Evolutionary conservation across 2,113 vertebrate species (phyloP), one percentile per base, ranked within the genome.

Genomic region (Dipodomys stephensi): DNA sequence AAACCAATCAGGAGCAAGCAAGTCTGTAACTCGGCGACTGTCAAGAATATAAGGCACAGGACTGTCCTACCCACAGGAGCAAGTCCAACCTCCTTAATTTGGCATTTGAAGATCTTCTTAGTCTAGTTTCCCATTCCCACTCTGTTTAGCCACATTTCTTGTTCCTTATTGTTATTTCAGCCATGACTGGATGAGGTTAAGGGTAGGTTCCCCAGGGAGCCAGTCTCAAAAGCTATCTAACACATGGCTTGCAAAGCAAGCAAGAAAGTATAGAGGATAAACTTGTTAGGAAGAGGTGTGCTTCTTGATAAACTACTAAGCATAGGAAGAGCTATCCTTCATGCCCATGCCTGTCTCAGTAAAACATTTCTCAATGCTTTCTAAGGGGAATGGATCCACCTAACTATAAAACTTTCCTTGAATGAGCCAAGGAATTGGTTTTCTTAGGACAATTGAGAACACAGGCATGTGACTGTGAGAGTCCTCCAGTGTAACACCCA

Each of bases 301-400:
- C 35, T 57, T 18, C 27, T 44, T 57, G 49, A 35, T 62, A 82
- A 92, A 64, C 32, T 5, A 30, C 62, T 82, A 30, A 71, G 60
- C 2, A 0, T 27, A 23, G 30, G 7, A 23, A 28, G 15, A 27
- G 28, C 72, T 53, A 28, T 20, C 15, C 23, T 22, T 16, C 19
- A 44, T 49, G 60, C 7, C 20, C 20, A 57, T 35, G 7, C 39
- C 53, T 73, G 28, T 49, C 49, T 39, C 32, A 53, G n/a, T 12
- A 35, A 83, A 82, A 77, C 25, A 53, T 74, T 91, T 82, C 65
- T 64, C 46, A 83, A 77, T 35, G 53, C 62, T 84, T 87, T 53
- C 16, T 74, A 22, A n/a, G 39, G 12, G 73, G 27, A 84, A n/a
- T 53, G 65, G 30, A 11, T 49, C 19, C 18, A 27, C 19, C 9